Evolutionary conservation across 30 jellyfish, hydroid and myxozoan genomes (phyloP), one percentile per base, ranked within the genome.

Genomic region (Nemopilema nomurai): DNA sequence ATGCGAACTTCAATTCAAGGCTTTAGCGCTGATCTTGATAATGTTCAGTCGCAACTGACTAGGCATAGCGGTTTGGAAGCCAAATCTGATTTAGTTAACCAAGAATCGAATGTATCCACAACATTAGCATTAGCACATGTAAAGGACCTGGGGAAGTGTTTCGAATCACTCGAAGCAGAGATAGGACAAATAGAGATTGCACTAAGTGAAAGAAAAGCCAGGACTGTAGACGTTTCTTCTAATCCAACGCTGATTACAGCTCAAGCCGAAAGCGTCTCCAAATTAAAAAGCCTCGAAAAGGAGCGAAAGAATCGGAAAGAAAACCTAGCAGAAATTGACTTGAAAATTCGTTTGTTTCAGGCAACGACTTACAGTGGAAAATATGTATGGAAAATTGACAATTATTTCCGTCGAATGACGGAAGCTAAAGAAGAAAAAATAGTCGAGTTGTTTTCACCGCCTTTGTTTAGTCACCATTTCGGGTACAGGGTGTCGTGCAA

Each of bases 371-470:
- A 57, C 1, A 91, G 83, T 84, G 97, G 97, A 4, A 30, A 18
- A n/a, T 90, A 82, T 69, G 71, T 91, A 30, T 91, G 98, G 98
- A 91, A 85, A 82, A 78, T 91, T 53, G 98, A 91, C 51, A 80
- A 86, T 18, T 82, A 88, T 62, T 51, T 66, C 13, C 81, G 90
- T 27, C 83, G 96, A 22, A 73, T 91, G 91, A 77, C 33, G 63
- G 90, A 81, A 31, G 96, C 98, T 9, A 31, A 32, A 8, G 90
- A 79, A 27, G 91, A 88, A 8, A 77, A 66, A 69, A 76, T 75
- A 4, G 41, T 64, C 17, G 94, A 91, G 24, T 81, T 91, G 26
- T 91, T 57, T 70, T 86, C 98, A 22, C 98, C 98, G 7, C 98
- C 98, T 0, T 49, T 91, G 25, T 81, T 16, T 50, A 67, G 96